Percentiles rank a stretch among this genome's conserved stretches.
Conservation (phyloP, 2,888 invertebrate species). For the Podabrus alpinus region DNA sequence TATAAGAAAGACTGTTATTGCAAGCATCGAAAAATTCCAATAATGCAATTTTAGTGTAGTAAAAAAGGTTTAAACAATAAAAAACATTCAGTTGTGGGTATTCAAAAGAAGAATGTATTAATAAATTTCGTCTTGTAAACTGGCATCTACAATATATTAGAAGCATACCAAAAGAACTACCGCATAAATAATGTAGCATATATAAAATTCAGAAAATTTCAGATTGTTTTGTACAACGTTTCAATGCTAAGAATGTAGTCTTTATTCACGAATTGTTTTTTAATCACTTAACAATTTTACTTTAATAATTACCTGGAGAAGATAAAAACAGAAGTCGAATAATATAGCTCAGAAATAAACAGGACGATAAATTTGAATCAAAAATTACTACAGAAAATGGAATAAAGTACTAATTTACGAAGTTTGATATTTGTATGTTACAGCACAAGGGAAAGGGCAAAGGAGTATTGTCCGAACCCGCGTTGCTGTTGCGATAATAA, state of each 20-base stretch:
- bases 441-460: no score
- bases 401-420: no score
- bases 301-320: not conserved
- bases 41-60: not conserved
- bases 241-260: not conserved
- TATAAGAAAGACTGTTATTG: not conserved
- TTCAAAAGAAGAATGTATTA: not conserved
- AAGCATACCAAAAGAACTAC: not conserved
- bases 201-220: not conserved
- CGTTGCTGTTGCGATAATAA: no score
- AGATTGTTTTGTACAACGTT: not conserved
- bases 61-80: not conserved
- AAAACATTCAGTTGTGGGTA: not conserved
- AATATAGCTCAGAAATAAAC: not conserved
- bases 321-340: not conserved
- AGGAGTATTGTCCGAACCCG: no score
- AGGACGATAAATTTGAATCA: not conserved
- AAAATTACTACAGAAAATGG: not conserved
- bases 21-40: not conserved
- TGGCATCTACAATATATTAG: not conserved
- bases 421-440: no score
- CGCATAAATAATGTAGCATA: not conserved
- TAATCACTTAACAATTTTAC: not conserved
- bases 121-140: not conserved
- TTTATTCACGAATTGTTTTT: not conserved